Conservation (phyloP, 1,140 invertebrate genomes). For the Protaetia brevitarsis region DNA sequence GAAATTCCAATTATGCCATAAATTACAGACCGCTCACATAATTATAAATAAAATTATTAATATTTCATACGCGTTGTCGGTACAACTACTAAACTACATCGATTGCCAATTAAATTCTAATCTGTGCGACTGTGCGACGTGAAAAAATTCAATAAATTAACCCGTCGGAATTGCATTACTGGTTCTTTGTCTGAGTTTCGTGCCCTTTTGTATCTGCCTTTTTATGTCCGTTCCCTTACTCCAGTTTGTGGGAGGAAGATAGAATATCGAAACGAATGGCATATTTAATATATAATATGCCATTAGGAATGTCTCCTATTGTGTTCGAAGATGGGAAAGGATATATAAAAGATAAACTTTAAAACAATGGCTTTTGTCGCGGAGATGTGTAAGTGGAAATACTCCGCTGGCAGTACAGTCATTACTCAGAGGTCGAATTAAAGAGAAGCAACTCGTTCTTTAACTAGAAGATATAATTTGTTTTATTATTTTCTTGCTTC, state of each 20-base stretch:
- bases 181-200: too few relatives aligned
- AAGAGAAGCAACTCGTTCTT: too few relatives aligned
- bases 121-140: background rate
- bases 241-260: too few relatives aligned
- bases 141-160: slow-evolving; percentile 29
- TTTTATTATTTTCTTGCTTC: too few relatives aligned
- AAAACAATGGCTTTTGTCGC: slow-evolving; percentile 40
- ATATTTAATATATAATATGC: slow-evolving; percentile 42
- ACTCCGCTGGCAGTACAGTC: too few relatives aligned
- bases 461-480: too few relatives aligned
- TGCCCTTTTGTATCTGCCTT: too few relatives aligned
- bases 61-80: slow-evolving; percentile 25
- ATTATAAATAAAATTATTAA: slow-evolving; percentile 30
- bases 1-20: slow-evolving; percentile 29
- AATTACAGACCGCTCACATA: slow-evolving; percentile 27
- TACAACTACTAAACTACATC: slow-evolving; percentile 16
- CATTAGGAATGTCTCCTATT: slow-evolving; percentile 40
- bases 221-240: too few relatives aligned
- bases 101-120: slow-evolving; percentile 28
- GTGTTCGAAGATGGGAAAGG: slow-evolving; percentile 31
- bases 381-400: slow-evolving; percentile 33
- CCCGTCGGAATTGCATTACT: background rate
- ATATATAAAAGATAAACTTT: slow-evolving; percentile 39
- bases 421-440: too few relatives aligned
- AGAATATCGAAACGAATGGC: slow-evolving; percentile 19